Evolutionary conservation across 1,140 invertebrate species (phyloP), one percentile per base, ranked within the genome.

Genomic region (Euura lappo): DNA sequence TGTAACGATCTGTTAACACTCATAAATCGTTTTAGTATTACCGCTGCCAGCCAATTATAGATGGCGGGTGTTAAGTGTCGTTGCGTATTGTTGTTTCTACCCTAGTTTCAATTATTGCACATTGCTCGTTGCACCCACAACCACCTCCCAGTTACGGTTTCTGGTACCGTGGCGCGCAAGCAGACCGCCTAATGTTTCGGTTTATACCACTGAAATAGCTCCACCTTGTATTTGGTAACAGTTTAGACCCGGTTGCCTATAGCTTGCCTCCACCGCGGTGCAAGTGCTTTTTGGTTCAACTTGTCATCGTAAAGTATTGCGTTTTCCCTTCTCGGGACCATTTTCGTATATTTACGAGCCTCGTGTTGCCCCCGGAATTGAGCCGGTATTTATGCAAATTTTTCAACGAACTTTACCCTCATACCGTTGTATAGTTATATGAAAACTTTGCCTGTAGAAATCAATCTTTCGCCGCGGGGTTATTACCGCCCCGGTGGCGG

Each of bases 111-210:
- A 28, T 28, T 28, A 28, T 28, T 28, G 28, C 28, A 28, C 28
- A 28, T 28, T 28, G 28, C 72, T 78, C 65, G 77, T 78, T 78
- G 74, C 68, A 74, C 65, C 46, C 60, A 72, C 75, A 76, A 72
- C 46, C 68, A 67, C 72, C 70, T 60, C 46, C 51, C 74, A 69
- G 70, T 78, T 74, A n/a, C 28, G 28, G 28, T 28, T 28, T 78
- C n/a, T 13, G 69, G 67, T 45, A 46, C 2, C 46, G 28, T 2
- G 65, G 46, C 5, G 28, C 28, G 28, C 28, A 28, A 28, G 28
- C 28, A 28, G 1, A 51, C 47, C 6, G 47, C 47, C 47, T 51
- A 51, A 3, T 6, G 51, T 3, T 6, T 60, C 8, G 10, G 51
- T 28, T 4, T n/a, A 60, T 60, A 60, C 6, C 6, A 6, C 13